Base-by-base conservation (phyloP, 2,113 vertebrate genomes). In the Electrona antarctica region DNA sequence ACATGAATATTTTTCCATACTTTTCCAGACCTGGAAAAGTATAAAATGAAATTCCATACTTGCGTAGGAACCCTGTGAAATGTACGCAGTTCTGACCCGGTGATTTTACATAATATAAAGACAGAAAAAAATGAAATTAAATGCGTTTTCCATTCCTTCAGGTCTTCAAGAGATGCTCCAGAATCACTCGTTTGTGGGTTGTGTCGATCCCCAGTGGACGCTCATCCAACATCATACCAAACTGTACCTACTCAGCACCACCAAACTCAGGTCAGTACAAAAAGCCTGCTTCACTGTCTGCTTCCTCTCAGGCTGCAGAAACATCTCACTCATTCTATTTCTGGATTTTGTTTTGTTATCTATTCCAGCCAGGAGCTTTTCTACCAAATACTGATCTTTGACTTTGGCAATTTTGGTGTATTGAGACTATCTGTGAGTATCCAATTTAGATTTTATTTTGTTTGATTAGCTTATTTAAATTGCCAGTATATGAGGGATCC, bases 341-440 rank as follows among this genome's bases (percentile, higher is more conserved):
- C n/a, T 66, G 33, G 1, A 15, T 11, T 76, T 73, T 13, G 7
- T 61, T 78, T 65, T 77, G 50, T 60, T 79, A 81, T 88, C 79
- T 77, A 14, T 81, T 71, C 7, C 86, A 99, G 97, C 84, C 95
- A 96, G 90, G 97, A 97, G 84, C 94, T 99, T 51, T 99, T 99
- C 93, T 96, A 97, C 91, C 98, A 99, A 89, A 95, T 99, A 72
- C 93, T 99, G 71, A 93, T 97, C 84, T 97, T 95, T 48, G 97
- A 99, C 87, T 99, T 99, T 66, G 98, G 97, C 51, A 99, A 99
- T 90, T 97, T 98, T 3, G 97, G 97, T 14, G 91, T 99, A 12
- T 88, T 99, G 59, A 91, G 93, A 67, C 82, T 99, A 7, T 98
- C 97, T 70, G 98, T 98, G 87, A 96, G 97, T 96, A 52, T 64